Base-by-base conservation (phyloP, 2,797 vertebrate genomes). In the Pogoniulus pusillus region DNA sequence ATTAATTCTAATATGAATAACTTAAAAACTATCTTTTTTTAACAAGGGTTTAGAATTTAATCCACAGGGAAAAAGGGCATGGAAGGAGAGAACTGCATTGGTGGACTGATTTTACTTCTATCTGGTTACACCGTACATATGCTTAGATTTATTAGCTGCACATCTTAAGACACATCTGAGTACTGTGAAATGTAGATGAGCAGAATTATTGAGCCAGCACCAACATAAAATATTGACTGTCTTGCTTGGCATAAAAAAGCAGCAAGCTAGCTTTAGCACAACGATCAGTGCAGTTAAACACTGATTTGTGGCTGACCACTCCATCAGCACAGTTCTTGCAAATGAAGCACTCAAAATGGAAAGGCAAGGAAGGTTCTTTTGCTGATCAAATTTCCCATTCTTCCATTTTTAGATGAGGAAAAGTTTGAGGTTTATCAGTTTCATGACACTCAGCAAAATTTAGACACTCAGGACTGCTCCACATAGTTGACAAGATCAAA, bases 1-100 rank as follows among this genome's bases (percentile, higher is more conserved):
- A 92, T 93, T 96, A 95, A 96, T 95, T 96, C 66, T 87, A 64
- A n/a, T 72, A 93, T 97, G 94, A 96, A 96, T 95, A 96, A 95
- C 97, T 95, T 93, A 91, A 68, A 91, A 10, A 71, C 51, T 89
- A 24, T 15, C 51, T 95, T 74, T 10, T 82, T 91, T 79, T 96
- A 95, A 92, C 34, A 94, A 96, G 51, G 39, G 68, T 58, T 95
- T 88, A 83, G 89, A 95, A 96, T 58, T 85, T 47, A 93, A 96
- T 93, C 7, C 6, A 75, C 68, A 66, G 70, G 15, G 73, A 93
- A 76, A 93, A 96, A 91, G 51, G 24, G n/a, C 82, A 62, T 39
- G 30, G 73, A 92, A 87, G 19, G 9, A 45, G 30, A 62, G 53
- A 93, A 95, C 78, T 92, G 45, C 32, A 32, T 55, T 89, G 57